phyloP scores from a whole-genome alignment of 2,113 vertebrate species.

The Tachuris rubrigastra region DNA sequence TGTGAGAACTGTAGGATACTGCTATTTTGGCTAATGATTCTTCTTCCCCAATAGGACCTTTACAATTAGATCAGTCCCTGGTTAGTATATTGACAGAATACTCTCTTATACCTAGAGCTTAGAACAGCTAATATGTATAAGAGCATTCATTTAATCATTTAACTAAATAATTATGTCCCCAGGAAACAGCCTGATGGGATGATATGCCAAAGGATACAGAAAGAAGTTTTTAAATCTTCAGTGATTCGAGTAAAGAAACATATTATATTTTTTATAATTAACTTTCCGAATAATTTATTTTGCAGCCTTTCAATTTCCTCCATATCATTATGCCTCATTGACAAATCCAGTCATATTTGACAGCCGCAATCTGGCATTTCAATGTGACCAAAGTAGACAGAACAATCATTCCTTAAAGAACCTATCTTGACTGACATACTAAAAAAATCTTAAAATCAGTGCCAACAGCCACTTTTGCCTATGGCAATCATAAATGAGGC shows the following conservation, averaged over 20 bases:
- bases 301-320: slow-evolving; percentile 33
- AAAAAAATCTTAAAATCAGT: neutral
- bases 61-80: neutral
- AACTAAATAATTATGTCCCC: slow-evolving; percentile 54
- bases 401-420: slow-evolving; percentile 30
- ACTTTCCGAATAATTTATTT: slow-evolving; percentile 36
- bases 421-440: neutral
- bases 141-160: slow-evolving; percentile 51
- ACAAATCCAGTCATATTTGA: slow-evolving; percentile 54
- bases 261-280: slow-evolving; percentile 68
- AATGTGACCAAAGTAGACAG: slow-evolving; percentile 8
- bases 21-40: neutral
- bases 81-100: neutral
- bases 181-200: slow-evolving; percentile 28
- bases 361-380: slow-evolving; percentile 27
- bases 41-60: neutral
- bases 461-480: neutral
- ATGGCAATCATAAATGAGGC: neutral
- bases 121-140: neutral
- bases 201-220: slow-evolving; percentile 25
- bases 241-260: slow-evolving; percentile 56
- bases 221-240: slow-evolving; percentile 42
- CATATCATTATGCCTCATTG: neutral
- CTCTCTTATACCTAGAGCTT: slow-evolving; percentile 17
- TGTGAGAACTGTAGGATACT: neutral